Percentiles rank a stretch among this genome's conserved stretches.
phyloP scores from a whole-genome alignment of 2,888 invertebrate species.

The Xanthorhoe designata region DNA sequence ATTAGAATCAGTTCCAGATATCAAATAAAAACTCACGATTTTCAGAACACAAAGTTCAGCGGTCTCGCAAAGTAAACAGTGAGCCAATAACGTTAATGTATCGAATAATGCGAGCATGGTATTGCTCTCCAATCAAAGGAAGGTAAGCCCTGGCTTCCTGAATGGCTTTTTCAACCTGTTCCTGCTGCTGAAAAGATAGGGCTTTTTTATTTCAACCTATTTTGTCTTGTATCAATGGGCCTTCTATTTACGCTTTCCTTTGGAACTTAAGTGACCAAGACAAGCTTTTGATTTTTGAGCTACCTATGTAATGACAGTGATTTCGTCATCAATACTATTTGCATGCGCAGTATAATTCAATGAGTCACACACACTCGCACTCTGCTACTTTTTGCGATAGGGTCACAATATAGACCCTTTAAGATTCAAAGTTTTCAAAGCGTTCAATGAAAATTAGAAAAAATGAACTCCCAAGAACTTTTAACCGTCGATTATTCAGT shows the following conservation, averaged over 20 bases:
- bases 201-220: background rate
- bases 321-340: too few relatives aligned
- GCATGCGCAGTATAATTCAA: too few relatives aligned
- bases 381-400: too few relatives aligned
- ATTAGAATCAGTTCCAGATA: background rate
- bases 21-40: conserved; percentile 10
- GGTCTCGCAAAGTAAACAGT: conserved; percentile 40
- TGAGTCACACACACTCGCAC: too few relatives aligned
- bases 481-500: too few relatives aligned
- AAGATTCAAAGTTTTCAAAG: too few relatives aligned
- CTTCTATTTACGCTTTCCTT: background rate
- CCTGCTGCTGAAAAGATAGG: background rate
- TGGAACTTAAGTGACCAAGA: background rate
- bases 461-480: too few relatives aligned
- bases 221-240: background rate
- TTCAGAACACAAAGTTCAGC: conserved; percentile 24
- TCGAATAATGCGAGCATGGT: conserved; percentile 41
- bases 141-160: conserved; percentile 16
- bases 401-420: too few relatives aligned
- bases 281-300: background rate
- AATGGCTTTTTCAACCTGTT: background rate
- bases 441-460: too few relatives aligned
- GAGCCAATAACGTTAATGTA: conserved; percentile 45
- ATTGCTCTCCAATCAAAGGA: conserved; percentile 39
- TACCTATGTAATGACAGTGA: too few relatives aligned